These are phyloP conservation scores for Aleiodes testaceus DNA, from an alignment of 2,888 invertebrate species.

Conservation along the genomic window DNA sequence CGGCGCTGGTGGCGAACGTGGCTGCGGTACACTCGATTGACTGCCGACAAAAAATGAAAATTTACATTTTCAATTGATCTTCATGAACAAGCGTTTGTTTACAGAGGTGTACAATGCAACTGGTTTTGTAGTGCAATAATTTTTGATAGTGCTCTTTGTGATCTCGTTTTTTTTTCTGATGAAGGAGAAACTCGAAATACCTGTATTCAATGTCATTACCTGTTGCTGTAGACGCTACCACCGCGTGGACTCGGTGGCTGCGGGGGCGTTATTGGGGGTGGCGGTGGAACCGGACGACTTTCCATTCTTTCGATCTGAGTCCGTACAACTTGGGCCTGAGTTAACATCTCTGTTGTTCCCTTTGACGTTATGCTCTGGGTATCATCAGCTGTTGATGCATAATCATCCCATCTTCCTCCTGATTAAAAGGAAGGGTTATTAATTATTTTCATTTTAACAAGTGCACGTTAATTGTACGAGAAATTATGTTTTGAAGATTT, in stretches of 20 bases:
- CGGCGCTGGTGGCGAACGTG: slow-evolving; percentile 80
- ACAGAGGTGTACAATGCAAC: too few species aligned
- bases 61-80: background rate
- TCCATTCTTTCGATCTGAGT: slow-evolving; percentile 79
- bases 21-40: slow-evolving; percentile 75
- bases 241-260: slow-evolving; percentile 72
- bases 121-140: background rate
- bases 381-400: slow-evolving; percentile 70
- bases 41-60: slow-evolving; percentile 53
- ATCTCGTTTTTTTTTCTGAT: background rate
- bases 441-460: background rate
- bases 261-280: slow-evolving; percentile 76
- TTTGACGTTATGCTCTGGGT: slow-evolving; percentile 70
- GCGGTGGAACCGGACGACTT: slow-evolving; percentile 74
- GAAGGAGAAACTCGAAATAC: slow-evolving; percentile 4
- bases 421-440: slow-evolving; percentile 11
- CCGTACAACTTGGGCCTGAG: slow-evolving; percentile 72
- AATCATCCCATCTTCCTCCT: slow-evolving; percentile 72
- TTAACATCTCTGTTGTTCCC: slow-evolving; percentile 72
- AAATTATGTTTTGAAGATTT: background rate
- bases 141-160: background rate
- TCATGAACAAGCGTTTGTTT: too few species aligned
- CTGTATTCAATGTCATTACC: slow-evolving; percentile 45
- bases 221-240: slow-evolving; percentile 73
- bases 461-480: background rate